Conservation (phyloP, 2,797 vertebrate genomes). For the Melanotaenia boesemani region DNA sequence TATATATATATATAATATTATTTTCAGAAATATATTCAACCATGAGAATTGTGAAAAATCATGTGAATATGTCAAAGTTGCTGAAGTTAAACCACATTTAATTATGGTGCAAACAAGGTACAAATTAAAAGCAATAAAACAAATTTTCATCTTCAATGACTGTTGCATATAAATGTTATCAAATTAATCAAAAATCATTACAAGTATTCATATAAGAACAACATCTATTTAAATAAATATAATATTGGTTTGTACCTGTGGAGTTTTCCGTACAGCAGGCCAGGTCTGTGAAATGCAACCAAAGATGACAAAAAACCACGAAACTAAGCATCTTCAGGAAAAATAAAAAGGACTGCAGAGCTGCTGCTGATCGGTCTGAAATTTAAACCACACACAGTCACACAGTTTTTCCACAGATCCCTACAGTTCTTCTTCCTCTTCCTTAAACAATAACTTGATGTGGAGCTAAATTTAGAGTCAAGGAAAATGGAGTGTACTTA, state of each 20-base stretch:
- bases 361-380: not conserved
- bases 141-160: not conserved
- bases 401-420: constrained; percentile 10
- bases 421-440: constrained; percentile 22
- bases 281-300: constrained; percentile 25
- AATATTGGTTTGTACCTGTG: constrained; percentile 33
- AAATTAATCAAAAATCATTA: not conserved
- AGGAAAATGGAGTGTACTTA: not conserved
- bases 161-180: not conserved
- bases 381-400: not conserved
- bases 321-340: constrained; percentile 45
- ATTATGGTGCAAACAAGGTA: not conserved
- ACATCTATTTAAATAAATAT: not conserved
- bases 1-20: too few species aligned
- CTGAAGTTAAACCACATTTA: not conserved
- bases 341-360: not conserved
- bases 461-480: not conserved
- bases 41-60: not conserved
- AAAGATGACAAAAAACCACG: constrained; percentile 21
- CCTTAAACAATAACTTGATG: not conserved
- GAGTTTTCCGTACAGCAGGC: constrained; percentile 14
- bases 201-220: too few species aligned
- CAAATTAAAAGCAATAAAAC: not conserved
- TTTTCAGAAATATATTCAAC: too few species aligned
- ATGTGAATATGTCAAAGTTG: not conserved